Base-by-base conservation (phyloP, 1,140 invertebrate genomes). In the Zaprionus taronus region DNA sequence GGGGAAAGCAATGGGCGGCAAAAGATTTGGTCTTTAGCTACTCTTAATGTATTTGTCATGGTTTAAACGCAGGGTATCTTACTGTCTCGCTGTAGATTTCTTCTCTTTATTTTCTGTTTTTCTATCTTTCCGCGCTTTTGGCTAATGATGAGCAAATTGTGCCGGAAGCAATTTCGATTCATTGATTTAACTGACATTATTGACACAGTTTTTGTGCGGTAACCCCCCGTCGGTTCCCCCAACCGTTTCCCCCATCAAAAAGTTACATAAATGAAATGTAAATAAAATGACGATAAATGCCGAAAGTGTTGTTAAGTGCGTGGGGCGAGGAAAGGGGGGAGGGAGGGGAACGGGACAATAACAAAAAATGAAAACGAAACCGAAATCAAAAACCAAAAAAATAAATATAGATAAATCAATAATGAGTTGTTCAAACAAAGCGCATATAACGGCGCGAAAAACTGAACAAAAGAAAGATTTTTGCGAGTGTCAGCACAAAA, bases 141-240 rank as follows among this genome's bases (percentile, higher is more conserved):
- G 81, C 84, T 89, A 81, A 89, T 89, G 84, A 89, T 84, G 85
- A 79, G 66, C 81, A 89, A 80, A 80, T 89, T 84, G 57, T 89
- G 84, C 84, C 85, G 84, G 79, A 90, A 81, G 84, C 81, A 79
- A 81, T 79, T 77, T 36, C 47, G 49, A 69, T 79, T 72, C 65
- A 87, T 89, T 89, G 85, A 79, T 73, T 81, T 62, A 38, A 63
- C 63, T 73, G 70, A 66, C 62, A 73, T 84, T 87, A 87, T 87
- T 89, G 81, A 89, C 84, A 89, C 81, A 77, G 85, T 84, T 89
- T 85, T 89, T 70, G 80, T 63, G 71, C 38, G 26, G 28, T 14
- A 31, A 22, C 34, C 12, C 11, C 36, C 24, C 7, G 17, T n/a
- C 26, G 55, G 14, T 17, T 22, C 14, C 22, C 14, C 20, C 36